Base-by-base conservation (phyloP, 2,113 vertebrate genomes). In the Rhabdornis inornatus region DNA sequence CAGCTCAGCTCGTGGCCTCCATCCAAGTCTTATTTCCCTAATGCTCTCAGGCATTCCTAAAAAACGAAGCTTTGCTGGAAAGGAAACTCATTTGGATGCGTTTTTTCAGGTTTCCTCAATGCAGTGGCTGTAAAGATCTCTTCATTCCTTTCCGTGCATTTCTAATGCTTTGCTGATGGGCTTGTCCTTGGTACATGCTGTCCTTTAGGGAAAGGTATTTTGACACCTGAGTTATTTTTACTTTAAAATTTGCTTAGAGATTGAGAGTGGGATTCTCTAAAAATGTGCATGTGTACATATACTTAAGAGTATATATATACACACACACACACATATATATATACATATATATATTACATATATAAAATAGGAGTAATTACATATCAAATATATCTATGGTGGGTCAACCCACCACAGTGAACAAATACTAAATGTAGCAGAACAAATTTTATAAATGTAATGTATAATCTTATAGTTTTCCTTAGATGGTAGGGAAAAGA, bases 21-120 rank as follows among this genome's bases (percentile, higher is more conserved):
- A 4, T 56, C 95, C 96, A 96, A 92, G 53, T 79, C 66, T 83
- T 79, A 80, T 49, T 96, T 96, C 94, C 90, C 71, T 84, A 1
- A 13, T 76, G 66, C 82, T 91, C 15, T 63, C 77, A 88, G 85
- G 33, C 92, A 88, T 88, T 91, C 85, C 77, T 87, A 31, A 85
- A 91, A 85, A 49, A 22, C 40, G 35, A 11, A 53, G 24, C 31
- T 37, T 65, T 24, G 0, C 15, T 66, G 78, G 52, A 84, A 71
- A 85, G 63, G 88, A 93, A 96, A 21, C 35, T 42, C 1, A 3
- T 15, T 76, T 40, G 37, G n/a, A 74, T 88, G 33, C 10, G 10
- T 4, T 70, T 71, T 72, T 76, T 70, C 25, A 27, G 12, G 75
- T 75, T 93, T 89, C 60, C 35, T 68, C 28, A 14, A 2, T n/a